Evolutionary conservation across 2,797 vertebrate genomes (phyloP).

Genomic region (Cyclura pinguis): DNA sequence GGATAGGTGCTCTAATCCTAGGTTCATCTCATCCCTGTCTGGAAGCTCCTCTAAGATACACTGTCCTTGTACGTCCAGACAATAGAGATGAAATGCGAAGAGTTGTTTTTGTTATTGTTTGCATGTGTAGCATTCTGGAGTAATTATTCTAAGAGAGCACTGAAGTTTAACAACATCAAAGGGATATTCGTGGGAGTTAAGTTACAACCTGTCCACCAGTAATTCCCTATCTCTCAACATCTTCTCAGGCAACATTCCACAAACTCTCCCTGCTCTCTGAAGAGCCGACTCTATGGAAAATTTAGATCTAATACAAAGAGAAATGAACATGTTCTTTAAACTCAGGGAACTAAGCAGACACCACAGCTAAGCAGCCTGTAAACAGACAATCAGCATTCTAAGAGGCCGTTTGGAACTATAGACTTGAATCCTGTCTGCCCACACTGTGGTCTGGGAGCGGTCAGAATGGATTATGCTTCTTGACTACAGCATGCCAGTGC

Average conservation of each 20-base stretch:
- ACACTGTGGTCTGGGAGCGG: background rate
- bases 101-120: background rate
- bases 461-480: constrained; percentile 21
- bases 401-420: constrained; percentile 14
- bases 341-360: constrained; percentile 56
- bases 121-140: constrained; percentile 4
- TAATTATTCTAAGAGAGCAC: constrained; percentile 11
- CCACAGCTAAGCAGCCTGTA: constrained; percentile 44
- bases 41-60: background rate
- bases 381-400: constrained; percentile 29
- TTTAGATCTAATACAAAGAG: background rate
- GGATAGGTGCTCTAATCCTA: background rate
- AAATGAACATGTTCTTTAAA: background rate
- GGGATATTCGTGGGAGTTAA: background rate
- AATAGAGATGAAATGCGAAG: constrained; percentile 12
- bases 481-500: constrained; percentile 44
- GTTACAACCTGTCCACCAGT: background rate
- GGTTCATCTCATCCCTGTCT: background rate
- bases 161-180: constrained; percentile 24
- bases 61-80: constrained; percentile 39
- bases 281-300: background rate
- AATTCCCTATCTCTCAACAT: constrained; percentile 23
- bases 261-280: constrained; percentile 6
- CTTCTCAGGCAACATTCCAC: constrained; percentile 1
- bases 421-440: constrained; percentile 32